Percentiles rank a stretch among this genome's conserved stretches.
phyloP scores from a whole-genome alignment of 2,797 vertebrate genomes.

The Paguma larvata region DNA sequence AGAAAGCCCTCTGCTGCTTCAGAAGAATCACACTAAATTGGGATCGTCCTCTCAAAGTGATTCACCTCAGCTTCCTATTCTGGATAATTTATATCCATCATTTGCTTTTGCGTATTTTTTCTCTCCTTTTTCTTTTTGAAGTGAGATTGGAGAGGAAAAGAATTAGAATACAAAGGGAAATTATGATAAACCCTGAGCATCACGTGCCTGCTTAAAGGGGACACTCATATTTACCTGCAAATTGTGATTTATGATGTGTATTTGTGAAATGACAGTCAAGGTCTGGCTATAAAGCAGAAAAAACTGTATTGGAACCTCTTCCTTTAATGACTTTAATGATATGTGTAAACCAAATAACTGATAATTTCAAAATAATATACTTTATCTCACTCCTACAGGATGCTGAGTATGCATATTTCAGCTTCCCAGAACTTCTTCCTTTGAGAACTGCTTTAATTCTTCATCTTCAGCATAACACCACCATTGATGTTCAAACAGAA shows the following conservation, averaged over 20 bases:
- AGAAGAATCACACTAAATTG: too few species aligned
- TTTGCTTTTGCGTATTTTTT: neutral
- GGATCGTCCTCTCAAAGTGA: neutral
- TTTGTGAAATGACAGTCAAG: neutral
- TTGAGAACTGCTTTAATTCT: conserved; percentile 83
- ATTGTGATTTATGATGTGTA: neutral
- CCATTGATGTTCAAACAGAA: conserved; percentile 63
- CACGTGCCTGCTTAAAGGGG: neutral
- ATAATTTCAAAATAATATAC: neutral
- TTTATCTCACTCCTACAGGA: conserved; percentile 73
- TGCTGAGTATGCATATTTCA: conserved; percentile 79
- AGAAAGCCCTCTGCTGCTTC: neutral
- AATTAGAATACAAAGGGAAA: neutral
- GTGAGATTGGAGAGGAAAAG: neutral
- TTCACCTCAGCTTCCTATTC: neutral
- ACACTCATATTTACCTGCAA: neutral
- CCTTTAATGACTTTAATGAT: neutral
- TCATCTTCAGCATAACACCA: conserved; percentile 83
- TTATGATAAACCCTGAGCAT: neutral
- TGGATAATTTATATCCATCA: neutral
- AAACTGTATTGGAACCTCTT: neutral
- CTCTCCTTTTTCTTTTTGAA: neutral
- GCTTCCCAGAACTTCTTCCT: conserved; percentile 57
- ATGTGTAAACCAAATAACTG: neutral
- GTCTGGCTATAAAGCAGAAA: neutral